Percentiles rank a stretch among this genome's conserved stretches.
Evolutionary conservation across 1,140 invertebrate genomes (phyloP).

Genomic region (Diabrotica undecimpunctata): DNA sequence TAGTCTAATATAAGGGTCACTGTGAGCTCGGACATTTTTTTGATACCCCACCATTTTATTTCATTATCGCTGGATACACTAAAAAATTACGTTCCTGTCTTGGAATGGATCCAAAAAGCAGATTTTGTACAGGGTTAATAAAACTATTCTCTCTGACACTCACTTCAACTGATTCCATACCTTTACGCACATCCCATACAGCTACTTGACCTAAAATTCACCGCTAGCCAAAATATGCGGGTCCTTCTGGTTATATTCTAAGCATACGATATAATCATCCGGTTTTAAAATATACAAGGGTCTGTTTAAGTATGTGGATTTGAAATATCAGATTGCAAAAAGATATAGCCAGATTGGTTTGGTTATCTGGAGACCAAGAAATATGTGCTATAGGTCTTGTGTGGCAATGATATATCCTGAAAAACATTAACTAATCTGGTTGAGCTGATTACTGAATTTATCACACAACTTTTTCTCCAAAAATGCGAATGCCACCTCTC

Average conservation of each 20-base stretch:
- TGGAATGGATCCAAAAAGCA: conserved; percentile 81
- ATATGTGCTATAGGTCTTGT: conserved; percentile 79
- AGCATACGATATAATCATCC: conserved; percentile 70
- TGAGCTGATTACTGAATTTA: no score
- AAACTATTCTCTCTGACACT: conserved; percentile 65
- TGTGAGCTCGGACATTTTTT: conserved; percentile 75
- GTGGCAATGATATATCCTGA: conserved; percentile 60
- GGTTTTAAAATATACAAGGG: conserved; percentile 76
- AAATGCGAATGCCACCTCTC: no score
- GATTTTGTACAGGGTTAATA: conserved; percentile 68
- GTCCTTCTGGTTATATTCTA: conserved; percentile 94
- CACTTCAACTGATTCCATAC: conserved; percentile 62
- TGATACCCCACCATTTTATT: conserved; percentile 81
- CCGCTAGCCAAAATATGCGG: conserved; percentile 81
- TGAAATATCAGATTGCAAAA: conserved; percentile 86
- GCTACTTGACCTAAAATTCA: conserved; percentile 84
- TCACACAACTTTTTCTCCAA: no score
- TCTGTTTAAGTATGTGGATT: conserved; percentile 59
- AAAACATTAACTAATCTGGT: conserved; percentile 82
- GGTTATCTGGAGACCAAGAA: conserved; percentile 86
- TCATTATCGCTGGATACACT: conserved; percentile 85
- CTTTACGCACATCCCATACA: conserved; percentile 76
- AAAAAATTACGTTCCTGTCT: conserved; percentile 86
- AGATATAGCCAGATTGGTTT: conserved; percentile 76
- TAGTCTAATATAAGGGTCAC: conserved; percentile 80